A percentile compares a stretch with the other conserved stretches of the same genome.
Conservation (phyloP, 1,140 invertebrate species). For the Sycophila sp. region DNA sequence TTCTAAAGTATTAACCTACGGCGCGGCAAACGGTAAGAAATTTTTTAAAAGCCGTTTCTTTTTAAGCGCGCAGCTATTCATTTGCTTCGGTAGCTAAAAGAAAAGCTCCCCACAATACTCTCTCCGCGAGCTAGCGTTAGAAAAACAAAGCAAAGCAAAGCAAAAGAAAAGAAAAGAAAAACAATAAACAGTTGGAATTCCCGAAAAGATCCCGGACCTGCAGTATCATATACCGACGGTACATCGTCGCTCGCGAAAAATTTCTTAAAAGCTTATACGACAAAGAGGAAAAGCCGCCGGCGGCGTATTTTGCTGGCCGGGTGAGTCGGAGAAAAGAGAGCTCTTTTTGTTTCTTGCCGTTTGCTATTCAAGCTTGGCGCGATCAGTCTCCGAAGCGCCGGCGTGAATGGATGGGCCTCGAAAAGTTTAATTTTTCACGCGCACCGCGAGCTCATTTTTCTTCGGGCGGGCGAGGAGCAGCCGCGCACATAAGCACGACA, state of each 20-base stretch:
- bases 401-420: conserved; percentile 24
- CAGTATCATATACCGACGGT: background rate
- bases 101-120: no score
- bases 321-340: conserved; percentile 1
- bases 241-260: background rate
- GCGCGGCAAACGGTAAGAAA: no score
- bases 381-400: background rate
- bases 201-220: no score
- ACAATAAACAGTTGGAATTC: background rate
- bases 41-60: no score
- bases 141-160: no score
- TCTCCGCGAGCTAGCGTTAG: no score
- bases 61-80: no score
- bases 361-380: background rate
- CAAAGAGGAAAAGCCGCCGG: background rate
- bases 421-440: conserved; percentile 39
- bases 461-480: background rate
- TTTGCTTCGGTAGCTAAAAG: no score
- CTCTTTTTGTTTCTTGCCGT: background rate
- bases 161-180: no score
- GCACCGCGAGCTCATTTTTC: conserved; percentile 19
- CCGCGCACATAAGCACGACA: conserved; percentile 13
- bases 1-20: no score
- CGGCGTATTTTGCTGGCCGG: background rate
- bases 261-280: conserved; percentile 20